These are phyloP conservation scores for Neosilurus hyrtlii DNA, from an alignment of 2,797 vertebrate genomes.

Conservation along the genomic window DNA sequence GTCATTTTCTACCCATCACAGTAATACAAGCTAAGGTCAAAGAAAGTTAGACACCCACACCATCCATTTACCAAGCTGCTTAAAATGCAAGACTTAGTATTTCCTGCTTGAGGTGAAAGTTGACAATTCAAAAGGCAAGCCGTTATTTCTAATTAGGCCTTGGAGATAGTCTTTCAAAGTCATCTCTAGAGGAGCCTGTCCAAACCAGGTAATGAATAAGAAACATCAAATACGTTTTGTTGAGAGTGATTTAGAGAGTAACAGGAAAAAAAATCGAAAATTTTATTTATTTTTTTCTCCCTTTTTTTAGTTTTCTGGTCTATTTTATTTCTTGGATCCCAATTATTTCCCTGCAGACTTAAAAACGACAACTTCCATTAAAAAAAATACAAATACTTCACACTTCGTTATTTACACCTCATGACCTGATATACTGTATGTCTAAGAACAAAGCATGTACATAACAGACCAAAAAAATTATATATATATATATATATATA, in stretches of 20 bases:
- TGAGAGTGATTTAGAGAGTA: conserved; percentile 35
- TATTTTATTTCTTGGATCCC: conserved; percentile 15
- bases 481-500: not conserved
- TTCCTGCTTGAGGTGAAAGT: conserved; percentile 90
- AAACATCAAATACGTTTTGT: conserved; percentile 44
- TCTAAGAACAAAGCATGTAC: conserved; percentile 23
- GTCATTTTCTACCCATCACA: conserved; percentile 82
- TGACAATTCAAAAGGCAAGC: conserved; percentile 84
- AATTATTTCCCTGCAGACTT: conserved; percentile 50
- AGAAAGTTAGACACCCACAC: conserved; percentile 84
- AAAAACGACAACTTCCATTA: conserved; percentile 40
- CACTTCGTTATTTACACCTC: conserved; percentile 29
- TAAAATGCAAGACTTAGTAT: conserved; percentile 88
- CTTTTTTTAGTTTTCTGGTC: not conserved
- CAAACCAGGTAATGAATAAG: conserved; percentile 69
- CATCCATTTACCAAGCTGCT: conserved; percentile 79
- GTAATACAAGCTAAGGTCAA: conserved; percentile 83
- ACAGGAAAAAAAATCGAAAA: not conserved
- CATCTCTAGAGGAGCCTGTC: conserved; percentile 57
- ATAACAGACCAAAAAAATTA: conserved; percentile 4
- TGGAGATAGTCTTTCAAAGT: conserved; percentile 74
- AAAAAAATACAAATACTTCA: conserved; percentile 10
- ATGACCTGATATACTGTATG: conserved; percentile 16
- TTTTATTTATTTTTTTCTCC: not conserved
- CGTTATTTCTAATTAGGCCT: conserved; percentile 76